Evolutionary conservation across 37 sponge, comb jelly and placozoan species (phyloP).

Genomic region (Hormiphora californensis): DNA sequence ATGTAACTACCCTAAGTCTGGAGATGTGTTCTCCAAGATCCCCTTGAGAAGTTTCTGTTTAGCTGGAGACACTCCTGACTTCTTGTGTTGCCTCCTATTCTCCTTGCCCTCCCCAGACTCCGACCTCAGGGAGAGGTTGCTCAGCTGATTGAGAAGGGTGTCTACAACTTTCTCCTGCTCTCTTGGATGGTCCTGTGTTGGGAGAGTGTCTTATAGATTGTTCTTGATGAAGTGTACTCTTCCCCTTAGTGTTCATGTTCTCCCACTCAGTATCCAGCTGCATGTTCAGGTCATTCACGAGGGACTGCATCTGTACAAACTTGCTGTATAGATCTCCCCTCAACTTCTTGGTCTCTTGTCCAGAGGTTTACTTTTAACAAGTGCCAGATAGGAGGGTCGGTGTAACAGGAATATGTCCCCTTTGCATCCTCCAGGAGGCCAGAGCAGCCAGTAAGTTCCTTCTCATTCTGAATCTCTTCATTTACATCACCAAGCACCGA

Average conservation of each 20-base stretch:
- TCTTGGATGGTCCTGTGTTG: constrained; percentile 11
- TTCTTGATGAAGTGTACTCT: constrained; percentile 27
- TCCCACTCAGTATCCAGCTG: constrained; percentile 51
- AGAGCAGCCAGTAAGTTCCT: background rate
- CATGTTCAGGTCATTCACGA: constrained; percentile 22
- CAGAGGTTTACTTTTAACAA: constrained; percentile 17
- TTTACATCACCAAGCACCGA: background rate
- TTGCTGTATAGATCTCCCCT: background rate
- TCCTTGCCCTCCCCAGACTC: no score
- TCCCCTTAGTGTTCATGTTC: constrained; percentile 34
- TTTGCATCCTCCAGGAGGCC: constrained; percentile 4
- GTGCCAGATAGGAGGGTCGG: constrained; percentile 36
- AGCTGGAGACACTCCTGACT: constrained; percentile 1
- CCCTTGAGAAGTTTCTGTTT: constrained; percentile 12
- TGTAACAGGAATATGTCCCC: constrained; percentile 39
- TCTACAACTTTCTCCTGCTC: constrained; percentile 37
- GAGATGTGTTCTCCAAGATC: constrained; percentile 2
- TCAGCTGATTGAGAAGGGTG: background rate
- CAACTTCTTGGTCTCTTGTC: constrained; percentile 30
- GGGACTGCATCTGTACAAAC: constrained; percentile 42
- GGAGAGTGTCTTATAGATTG: constrained; percentile 28
- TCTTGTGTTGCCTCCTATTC: no score
- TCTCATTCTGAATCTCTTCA: background rate
- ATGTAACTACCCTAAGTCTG: constrained; percentile 8
- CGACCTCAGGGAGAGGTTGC: background rate